Base-by-base conservation (phyloP, 2,888 invertebrate species). In the Rhamnusium bicolor region DNA sequence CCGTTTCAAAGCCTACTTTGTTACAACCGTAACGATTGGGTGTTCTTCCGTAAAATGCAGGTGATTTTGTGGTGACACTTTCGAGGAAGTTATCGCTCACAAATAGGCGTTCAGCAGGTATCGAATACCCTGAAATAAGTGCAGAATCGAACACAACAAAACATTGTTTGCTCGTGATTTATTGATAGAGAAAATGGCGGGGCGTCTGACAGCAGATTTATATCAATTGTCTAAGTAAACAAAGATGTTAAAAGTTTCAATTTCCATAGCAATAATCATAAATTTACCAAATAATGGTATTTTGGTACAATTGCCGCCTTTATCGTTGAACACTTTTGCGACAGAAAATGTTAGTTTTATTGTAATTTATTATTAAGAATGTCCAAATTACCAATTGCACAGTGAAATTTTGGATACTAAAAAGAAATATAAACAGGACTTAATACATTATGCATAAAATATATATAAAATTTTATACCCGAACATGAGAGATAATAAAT, bases 71-170 rank as follows among this genome's bases (percentile, higher is more conserved):
- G 76, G 76, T 74, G 72, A 80, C 75, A 79, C 73, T 72, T 81
- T 81, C 81, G 75, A 74, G 78, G 81, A 81, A 81, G 72, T 76
- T 69, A 77, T 78, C 78, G 73, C 72, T 81, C 79, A 77, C 73
- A 73, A 75, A 75, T 74, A 65, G 76, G 74, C 75, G 65, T 76
- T 73, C 74, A 72, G 79, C 77, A 80, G 76, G 73, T 77, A 77
- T 71, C 40, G 61, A 70, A 75, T 74, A 73, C 74, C 74, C 72
- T 75, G 75, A 75, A 80, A 78, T 69, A 67, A 78, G 79, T 78
- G 77, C 75, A 74, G 80, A 79, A 80, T 80, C 76, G 76, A 69
- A 76, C 75, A 76, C 76, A 75, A 75, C 72, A 63, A 69, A 58
- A 72, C 73, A 74, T 69, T 75, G 75, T 73, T 70, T 72, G 73